Percentiles rank a stretch among this genome's conserved stretches.
Conservation (phyloP, 2,888 invertebrate genomes). For the Spodoptera littoralis region DNA sequence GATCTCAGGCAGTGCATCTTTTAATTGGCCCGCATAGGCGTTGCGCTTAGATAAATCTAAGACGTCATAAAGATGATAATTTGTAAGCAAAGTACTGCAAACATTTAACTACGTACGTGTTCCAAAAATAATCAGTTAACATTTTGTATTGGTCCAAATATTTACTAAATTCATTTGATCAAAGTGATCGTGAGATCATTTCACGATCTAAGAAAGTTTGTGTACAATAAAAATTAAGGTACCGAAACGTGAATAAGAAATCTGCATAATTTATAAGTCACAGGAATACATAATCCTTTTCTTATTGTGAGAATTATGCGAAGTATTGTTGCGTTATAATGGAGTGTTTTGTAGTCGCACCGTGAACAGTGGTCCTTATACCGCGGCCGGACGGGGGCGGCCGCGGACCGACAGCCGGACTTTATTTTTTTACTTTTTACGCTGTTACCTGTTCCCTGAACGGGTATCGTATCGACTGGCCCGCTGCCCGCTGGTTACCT, state of each 20-base stretch:
- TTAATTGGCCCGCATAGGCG: conserved; percentile 1
- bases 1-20: conserved; percentile 13
- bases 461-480: conserved; percentile 76
- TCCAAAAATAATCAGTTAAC: background rate
- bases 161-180: conserved; percentile 14
- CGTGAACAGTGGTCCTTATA: conserved; percentile 63
- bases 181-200: background rate
- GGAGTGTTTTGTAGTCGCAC: conserved; percentile 17
- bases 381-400: conserved; percentile 66
- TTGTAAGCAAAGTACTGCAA: too few species aligned
- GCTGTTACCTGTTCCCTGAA: conserved; percentile 85
- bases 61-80: too few species aligned
- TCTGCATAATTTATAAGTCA: background rate
- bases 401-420: conserved; percentile 74
- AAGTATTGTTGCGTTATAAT: conserved; percentile 9
- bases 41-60: background rate
- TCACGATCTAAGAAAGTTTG: conserved; percentile 8
- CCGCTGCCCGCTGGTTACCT: conserved; percentile 80
- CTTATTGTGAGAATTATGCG: background rate
- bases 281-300: background rate
- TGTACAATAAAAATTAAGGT: conserved; percentile 7
- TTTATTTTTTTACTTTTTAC: conserved; percentile 79
- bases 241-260: background rate
- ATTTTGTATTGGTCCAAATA: conserved; percentile 2
- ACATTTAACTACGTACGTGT: too few species aligned